Conservation (phyloP, 1,140 invertebrate species). For the Saxidomus purpurata region DNA sequence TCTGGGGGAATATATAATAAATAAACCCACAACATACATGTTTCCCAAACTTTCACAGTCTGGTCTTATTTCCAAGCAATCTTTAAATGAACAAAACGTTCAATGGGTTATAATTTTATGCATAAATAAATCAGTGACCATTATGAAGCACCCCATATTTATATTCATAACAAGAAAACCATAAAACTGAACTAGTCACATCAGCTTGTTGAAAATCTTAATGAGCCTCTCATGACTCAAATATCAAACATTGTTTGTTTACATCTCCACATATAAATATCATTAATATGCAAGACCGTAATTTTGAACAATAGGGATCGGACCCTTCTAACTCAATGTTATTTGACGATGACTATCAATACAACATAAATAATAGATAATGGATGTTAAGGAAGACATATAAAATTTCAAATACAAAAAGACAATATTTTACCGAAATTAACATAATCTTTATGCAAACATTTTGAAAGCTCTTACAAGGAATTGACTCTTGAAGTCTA, state of each 20-base stretch:
- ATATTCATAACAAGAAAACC: slow-evolving; percentile 18
- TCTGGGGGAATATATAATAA: too few relatives aligned
- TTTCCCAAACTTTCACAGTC: too few relatives aligned
- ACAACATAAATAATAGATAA: slow-evolving; percentile 35
- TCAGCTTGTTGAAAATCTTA: neutral
- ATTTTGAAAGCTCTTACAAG: too few relatives aligned
- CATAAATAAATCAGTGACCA: too few relatives aligned
- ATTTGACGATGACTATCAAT: slow-evolving; percentile 5
- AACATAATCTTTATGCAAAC: slow-evolving; percentile 4
- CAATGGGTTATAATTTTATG: too few relatives aligned
- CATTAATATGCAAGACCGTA: slow-evolving; percentile 7
- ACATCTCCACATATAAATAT: neutral
- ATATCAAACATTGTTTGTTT: slow-evolving; percentile 24
- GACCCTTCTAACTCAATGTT: slow-evolving; percentile 12
- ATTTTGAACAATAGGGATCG: neutral
- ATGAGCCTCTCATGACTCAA: neutral
- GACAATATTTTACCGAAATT: neutral
- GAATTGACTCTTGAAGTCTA: too few relatives aligned
- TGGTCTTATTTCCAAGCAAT: too few relatives aligned
- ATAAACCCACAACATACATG: too few relatives aligned
- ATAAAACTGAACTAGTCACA: slow-evolving; percentile 10
- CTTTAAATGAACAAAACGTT: too few relatives aligned
- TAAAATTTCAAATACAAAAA: neutral
- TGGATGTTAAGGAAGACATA: neutral
- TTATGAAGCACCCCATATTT: too few relatives aligned